These are phyloP conservation scores for Trichomalopsis sarcophagae DNA, from an alignment of 1,140 invertebrate species.

Conservation along the genomic window DNA sequence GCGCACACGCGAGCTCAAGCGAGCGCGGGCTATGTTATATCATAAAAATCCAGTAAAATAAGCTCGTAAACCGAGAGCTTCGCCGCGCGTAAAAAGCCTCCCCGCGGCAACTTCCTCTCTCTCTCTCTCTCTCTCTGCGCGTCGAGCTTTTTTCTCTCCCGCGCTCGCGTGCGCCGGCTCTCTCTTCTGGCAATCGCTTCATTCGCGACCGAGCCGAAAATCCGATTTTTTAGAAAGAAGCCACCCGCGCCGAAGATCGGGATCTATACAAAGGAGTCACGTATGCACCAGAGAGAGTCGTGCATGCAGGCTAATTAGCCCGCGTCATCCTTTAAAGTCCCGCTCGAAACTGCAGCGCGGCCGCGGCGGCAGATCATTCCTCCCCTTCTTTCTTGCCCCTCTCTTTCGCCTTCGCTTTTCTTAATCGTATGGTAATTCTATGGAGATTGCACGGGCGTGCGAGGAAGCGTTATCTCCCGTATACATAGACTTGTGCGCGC, in stretches of 20 bases:
- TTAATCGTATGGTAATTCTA: slow-evolving; percentile 74
- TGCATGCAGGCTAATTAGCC: slow-evolving; percentile 42
- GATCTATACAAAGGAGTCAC: slow-evolving; percentile 28
- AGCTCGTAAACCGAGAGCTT: slow-evolving; percentile 69
- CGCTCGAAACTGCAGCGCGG: slow-evolving; percentile 27
- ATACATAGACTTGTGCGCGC: not conserved
- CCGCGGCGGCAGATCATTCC: slow-evolving; percentile 46
- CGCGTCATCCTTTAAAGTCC: slow-evolving; percentile 41
- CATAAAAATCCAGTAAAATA: slow-evolving; percentile 76
- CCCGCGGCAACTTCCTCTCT: not conserved
- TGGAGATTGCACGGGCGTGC: slow-evolving; percentile 71
- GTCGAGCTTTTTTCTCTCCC: not conserved
- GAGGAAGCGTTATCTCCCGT: slow-evolving; percentile 36
- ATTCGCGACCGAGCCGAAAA: not conserved
- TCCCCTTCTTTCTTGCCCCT: slow-evolving; percentile 8
- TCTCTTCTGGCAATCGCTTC: slow-evolving; percentile 30
- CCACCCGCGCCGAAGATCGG: slow-evolving; percentile 1
- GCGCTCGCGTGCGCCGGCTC: slow-evolving; percentile 12
- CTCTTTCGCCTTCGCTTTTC: slow-evolving; percentile 45
- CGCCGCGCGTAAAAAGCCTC: slow-evolving; percentile 18
- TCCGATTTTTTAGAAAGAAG: too few species aligned
- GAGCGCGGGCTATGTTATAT: slow-evolving; percentile 67
- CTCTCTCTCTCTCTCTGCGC: not conserved
- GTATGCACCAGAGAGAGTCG: not conserved
- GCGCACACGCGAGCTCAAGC: slow-evolving; percentile 49